Conservation (phyloP, 2,113 vertebrate species). For the Aix galericulata region DNA sequence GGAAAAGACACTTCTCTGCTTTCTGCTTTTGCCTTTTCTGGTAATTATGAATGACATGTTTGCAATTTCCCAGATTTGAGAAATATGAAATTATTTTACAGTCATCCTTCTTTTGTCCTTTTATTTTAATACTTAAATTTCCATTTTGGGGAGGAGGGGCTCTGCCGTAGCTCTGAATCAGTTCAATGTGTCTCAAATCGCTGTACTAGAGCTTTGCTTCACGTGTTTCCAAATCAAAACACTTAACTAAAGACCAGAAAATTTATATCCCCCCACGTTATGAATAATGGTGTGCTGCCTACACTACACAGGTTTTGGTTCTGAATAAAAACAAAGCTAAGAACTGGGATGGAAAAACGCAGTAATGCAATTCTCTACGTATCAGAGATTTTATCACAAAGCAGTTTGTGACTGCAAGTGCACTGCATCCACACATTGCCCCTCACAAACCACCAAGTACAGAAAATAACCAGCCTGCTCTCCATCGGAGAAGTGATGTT, state of each 20-base stretch:
- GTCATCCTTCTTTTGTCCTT: constrained; percentile 61
- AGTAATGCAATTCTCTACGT: neutral
- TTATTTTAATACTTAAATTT: constrained; percentile 66
- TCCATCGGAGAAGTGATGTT: fast-evolving
- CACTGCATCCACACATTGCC: fast-evolving
- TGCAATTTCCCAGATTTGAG: constrained; percentile 68
- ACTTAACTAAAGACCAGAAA: constrained; percentile 48
- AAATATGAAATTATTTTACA: constrained; percentile 65
- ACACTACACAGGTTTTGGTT: constrained; percentile 29
- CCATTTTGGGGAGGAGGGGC: constrained; percentile 42
- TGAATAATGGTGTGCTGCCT: constrained; percentile 22
- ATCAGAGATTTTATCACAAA: neutral
- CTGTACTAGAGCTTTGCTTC: neutral
- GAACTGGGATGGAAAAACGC: neutral
- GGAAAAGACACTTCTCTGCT: constrained; percentile 62
- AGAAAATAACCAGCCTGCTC: neutral
- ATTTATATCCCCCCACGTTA: constrained; percentile 16
- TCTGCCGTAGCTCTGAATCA: constrained; percentile 19
- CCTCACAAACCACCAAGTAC: fast-evolving
- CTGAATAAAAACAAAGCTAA: constrained; percentile 12
- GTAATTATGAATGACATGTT: constrained; percentile 69
- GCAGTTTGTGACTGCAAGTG: neutral
- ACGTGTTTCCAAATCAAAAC: constrained; percentile 17
- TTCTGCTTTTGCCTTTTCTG: constrained; percentile 66
- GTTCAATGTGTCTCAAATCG: constrained; percentile 60